Percentiles rank a stretch among this genome's conserved stretches.
These are phyloP conservation scores for Carettochelys insculpta DNA, from an alignment of 2,113 vertebrate species.

Conservation along the genomic window DNA sequence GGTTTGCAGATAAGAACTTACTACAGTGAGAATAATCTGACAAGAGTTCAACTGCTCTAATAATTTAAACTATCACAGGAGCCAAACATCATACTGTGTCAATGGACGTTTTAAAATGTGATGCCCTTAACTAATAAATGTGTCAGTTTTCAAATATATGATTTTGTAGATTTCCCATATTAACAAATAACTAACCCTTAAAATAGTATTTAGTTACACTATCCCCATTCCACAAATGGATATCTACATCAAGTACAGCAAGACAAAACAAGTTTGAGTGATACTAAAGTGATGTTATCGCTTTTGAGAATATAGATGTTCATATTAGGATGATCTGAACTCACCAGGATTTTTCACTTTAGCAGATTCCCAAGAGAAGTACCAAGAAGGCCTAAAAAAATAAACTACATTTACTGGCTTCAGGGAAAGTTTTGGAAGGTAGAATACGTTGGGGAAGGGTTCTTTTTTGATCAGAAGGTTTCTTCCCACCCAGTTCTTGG, in stretches of 20 bases:
- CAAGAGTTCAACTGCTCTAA: neutral
- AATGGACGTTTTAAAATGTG: neutral
- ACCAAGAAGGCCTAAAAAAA: neutral
- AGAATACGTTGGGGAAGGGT: neutral
- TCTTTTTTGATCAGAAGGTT: fast-evolving
- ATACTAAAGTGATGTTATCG: neutral
- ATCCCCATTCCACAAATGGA: neutral
- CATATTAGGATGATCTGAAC: neutral
- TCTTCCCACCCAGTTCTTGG: no score
- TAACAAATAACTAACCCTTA: neutral
- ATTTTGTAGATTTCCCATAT: neutral
- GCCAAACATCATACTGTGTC: neutral
- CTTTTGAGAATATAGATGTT: neutral
- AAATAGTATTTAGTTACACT: neutral
- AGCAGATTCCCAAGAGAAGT: neutral
- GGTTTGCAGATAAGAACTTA: neutral
- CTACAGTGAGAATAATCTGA: neutral
- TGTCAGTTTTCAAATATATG: neutral
- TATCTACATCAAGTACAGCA: neutral
- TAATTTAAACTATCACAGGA: neutral
- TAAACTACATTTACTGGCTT: neutral
- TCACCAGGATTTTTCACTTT: neutral
- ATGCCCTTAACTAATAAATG: neutral
- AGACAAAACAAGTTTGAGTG: fast-evolving
- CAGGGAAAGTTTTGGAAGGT: neutral